Evolutionary conservation across 2,113 vertebrate genomes (phyloP).

Genomic region (Hylia prasina): DNA sequence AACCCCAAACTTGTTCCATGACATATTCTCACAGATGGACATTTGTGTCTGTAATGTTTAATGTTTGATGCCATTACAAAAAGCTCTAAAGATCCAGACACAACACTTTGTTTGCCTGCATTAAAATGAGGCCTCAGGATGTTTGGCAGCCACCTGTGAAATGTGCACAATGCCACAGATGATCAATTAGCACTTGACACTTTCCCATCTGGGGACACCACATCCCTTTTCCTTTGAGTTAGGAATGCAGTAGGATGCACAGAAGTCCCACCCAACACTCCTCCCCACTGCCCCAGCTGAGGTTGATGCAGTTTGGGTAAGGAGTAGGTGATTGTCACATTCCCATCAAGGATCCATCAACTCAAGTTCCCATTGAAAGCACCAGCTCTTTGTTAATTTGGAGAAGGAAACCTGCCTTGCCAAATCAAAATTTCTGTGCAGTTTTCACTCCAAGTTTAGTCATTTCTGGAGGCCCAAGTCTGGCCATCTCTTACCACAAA

Average conservation of each 20-base stretch:
- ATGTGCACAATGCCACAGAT: not conserved
- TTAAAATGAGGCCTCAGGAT: not conserved
- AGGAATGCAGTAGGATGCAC: not conserved
- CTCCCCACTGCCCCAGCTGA: not conserved
- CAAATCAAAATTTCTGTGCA: not conserved
- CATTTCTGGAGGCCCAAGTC: not conserved
- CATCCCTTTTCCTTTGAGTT: not conserved
- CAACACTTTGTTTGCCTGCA: not conserved
- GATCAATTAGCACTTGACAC: not conserved
- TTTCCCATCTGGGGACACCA: not conserved
- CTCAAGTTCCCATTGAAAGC: not conserved
- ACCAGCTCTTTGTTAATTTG: not conserved
- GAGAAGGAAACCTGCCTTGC: not conserved
- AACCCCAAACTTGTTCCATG: not conserved
- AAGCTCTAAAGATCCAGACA: not conserved
- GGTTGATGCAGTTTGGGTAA: not conserved
- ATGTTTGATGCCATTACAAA: not conserved
- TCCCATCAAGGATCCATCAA: not conserved
- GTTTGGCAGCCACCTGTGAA: not conserved
- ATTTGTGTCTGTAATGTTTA: not conserved
- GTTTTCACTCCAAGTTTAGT: not conserved
- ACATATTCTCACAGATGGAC: not conserved
- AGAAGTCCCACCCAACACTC: not conserved
- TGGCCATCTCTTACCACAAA: not conserved
- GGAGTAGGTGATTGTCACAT: not conserved